Base-by-base conservation (phyloP, 2,888 invertebrate species). In the Cyrtodaria siliqua region DNA sequence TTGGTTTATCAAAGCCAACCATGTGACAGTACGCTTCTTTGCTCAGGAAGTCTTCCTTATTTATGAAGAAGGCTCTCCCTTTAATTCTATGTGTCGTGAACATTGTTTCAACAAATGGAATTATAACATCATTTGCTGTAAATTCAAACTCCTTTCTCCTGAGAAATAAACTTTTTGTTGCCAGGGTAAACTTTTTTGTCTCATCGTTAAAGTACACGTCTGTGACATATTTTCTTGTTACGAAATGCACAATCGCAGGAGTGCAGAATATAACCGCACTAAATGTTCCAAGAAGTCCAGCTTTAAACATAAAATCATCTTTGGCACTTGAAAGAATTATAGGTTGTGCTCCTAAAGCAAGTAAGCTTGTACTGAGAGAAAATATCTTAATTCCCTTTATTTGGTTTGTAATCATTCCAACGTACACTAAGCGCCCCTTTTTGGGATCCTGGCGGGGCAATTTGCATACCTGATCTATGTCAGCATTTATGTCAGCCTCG, bases 1-100 rank as follows among this genome's bases (percentile, higher is more conserved):
- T 23, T 1, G 98, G 98, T 92, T 97, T 97, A 90, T 98, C 97
- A 88, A 96, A 98, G 16, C 97, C 97, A 97, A 98, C 97, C 73
- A 98, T 95, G 91, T 95, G 96, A 20, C 95, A 95, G 92, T 97
- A 98, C 92, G 97, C 96, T 40, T 94, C 93, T 0, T 95, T 95
- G 86, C 97, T 95, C 0, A 94, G 93, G 89, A 98, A 98, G 59
- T 95, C 93, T 14, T 94, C 92, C 0, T 96, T 95, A 91, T 97
- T 97, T 9, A 98, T 94, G 90, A 98, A 97, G 2, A 97, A 90
- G 0, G 97, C 95, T 24, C 79, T 67, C 2, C 95, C 95, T 87
- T 96, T 96, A 0, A 95, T 95, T 42, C 94, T 83, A 90, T 97
- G 95, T 1, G 96, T 95, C 0, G 97, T 96, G 86, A 98, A 97